These are phyloP conservation scores for Eudyptes chrysolophus DNA, from an alignment of 2,113 vertebrate genomes.

Conservation along the genomic window DNA sequence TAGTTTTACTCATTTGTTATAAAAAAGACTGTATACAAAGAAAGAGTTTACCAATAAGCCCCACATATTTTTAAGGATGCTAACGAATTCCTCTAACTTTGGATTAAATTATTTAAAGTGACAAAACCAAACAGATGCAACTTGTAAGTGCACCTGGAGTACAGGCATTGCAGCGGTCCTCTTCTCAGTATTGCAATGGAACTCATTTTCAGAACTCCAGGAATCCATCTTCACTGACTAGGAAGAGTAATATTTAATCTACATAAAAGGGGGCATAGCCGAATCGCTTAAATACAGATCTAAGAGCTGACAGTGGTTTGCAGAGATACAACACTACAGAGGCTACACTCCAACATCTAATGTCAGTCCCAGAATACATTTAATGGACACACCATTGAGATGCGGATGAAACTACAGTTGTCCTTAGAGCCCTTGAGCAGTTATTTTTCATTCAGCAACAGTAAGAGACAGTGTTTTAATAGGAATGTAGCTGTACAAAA, in stretches of 20 bases:
- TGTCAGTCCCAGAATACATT: not conserved
- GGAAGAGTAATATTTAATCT: not conserved
- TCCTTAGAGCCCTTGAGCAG: not conserved
- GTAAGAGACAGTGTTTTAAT: not conserved
- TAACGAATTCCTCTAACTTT: rapidly evolving
- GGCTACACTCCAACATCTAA: not conserved
- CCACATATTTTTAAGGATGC: not conserved
- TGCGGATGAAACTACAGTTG: not conserved
- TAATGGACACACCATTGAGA: not conserved
- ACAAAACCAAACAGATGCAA: not conserved
- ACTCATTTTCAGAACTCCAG: not conserved
- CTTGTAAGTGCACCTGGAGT: not conserved
- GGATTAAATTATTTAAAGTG: not conserved
- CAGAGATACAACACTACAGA: not conserved
- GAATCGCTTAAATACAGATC: not conserved
- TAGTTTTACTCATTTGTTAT: not conserved
- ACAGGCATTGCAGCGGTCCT: rapidly evolving
- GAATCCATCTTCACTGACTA: not conserved
- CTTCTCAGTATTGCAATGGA: rapidly evolving
- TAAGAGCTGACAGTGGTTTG: not conserved
- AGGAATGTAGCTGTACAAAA: not conserved
- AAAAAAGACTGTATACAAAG: not conserved
- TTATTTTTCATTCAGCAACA: not conserved
- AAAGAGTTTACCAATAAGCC: not conserved
- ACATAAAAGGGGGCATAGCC: not conserved